Base-by-base conservation (phyloP, 1,140 invertebrate species). In the Bombyx mandarina region DNA sequence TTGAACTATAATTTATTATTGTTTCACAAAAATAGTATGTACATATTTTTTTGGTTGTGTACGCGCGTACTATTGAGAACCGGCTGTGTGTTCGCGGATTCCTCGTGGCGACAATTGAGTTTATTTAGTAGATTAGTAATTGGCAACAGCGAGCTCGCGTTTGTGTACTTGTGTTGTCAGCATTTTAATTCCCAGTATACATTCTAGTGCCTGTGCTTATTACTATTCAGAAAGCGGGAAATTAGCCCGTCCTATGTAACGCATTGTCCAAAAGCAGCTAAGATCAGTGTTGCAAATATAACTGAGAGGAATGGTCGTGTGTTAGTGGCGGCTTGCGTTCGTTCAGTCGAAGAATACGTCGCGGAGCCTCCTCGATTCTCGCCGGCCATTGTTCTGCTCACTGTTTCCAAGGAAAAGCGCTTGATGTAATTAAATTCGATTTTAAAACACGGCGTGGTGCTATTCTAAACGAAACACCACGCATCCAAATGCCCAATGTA, bases 271-370 rank as follows among this genome's bases (percentile, higher is more conserved):
- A 60, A 22, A 7, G 44, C 35, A n/a, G 54, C 53, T 43, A 45
- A 18, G 8, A 61, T n/a, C 35, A 43, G 61, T 64, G 63, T 62
- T 56, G 62, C 57, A 62, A 61, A 69, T 64, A 69, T 63, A 62
- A 69, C 62, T 5, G 10, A 47, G 58, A 62, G 57, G 67, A 68
- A 63, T 60, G 58, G 66, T 50, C 52, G 45, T 6, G 18, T 44
- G 8, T 59, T 8, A 10, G 62, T 55, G 1, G 71, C 67, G 0
- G 66, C 66, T 47, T 64, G 60, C 22, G 66, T 63, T 56, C 70
- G 69, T 18, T 78, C 78, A 7, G 80, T 75, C 6, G 77, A 68
- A 0, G 77, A 70, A 54, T 75, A 73, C 2, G 26, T 35, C 0
- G 26, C 26, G 74, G 68, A 0, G 72, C 68, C 45, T 75, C 71